A percentile compares a stretch with the other conserved stretches of the same genome.
Conservation (phyloP, 2,113 vertebrate genomes). For the Bos taurus region DNA sequence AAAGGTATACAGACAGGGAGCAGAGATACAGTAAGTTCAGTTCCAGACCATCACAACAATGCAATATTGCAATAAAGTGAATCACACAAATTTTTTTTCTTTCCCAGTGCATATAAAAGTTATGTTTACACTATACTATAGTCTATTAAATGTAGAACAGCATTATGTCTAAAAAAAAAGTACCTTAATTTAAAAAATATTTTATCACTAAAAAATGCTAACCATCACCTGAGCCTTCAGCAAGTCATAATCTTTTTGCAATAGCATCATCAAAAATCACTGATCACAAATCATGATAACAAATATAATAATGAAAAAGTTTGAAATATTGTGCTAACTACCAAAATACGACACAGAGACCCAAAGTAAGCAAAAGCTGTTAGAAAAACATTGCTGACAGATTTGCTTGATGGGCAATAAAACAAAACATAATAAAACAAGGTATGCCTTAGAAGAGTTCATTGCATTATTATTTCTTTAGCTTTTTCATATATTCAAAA, state of each 20-base stretch:
- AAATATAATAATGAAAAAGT: background rate
- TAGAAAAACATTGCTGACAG: background rate
- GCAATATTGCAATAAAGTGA: background rate
- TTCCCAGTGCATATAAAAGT: background rate
- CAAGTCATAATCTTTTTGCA: background rate
- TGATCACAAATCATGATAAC: background rate
- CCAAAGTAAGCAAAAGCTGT: background rate
- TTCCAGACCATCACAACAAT: background rate
- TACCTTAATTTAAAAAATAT: background rate
- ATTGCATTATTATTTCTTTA: background rate
- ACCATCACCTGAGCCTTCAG: background rate
- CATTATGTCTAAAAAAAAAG: background rate
- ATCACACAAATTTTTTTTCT: background rate
- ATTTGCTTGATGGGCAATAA: background rate
- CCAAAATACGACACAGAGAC: background rate
- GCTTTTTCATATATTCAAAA: background rate
- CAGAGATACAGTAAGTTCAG: background rate
- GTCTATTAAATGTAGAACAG: background rate
- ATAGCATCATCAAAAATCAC: background rate
- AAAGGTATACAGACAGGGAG: background rate
- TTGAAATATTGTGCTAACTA: background rate
- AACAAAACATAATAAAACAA: background rate
- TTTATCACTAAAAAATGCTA: background rate
- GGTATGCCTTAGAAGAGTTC: background rate
- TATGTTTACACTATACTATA: background rate